phyloP scores from a whole-genome alignment of 2,888 invertebrate genomes.

The Halictus ligatus region DNA sequence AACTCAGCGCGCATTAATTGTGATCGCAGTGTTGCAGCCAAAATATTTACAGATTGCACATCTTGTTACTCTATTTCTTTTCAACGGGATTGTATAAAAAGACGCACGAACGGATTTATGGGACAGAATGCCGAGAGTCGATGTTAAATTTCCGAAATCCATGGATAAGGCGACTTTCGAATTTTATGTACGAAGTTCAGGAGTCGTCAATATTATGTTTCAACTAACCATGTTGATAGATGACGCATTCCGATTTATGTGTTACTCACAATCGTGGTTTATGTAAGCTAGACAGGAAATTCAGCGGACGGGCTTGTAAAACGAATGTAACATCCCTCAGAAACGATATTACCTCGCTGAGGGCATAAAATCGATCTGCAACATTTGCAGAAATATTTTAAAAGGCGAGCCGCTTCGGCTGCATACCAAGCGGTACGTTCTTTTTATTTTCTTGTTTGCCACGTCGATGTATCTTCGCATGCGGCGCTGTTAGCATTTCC shows the following conservation, averaged over 20 bases:
- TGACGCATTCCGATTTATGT: neutral
- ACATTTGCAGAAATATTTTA: constrained; percentile 10
- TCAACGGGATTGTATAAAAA: neutral
- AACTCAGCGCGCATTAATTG: neutral
- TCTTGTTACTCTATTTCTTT: neutral
- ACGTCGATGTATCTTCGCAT: neutral
- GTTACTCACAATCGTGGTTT: neutral
- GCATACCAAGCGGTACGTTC: constrained; percentile 3
- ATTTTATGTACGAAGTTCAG: neutral
- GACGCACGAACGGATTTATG: neutral
- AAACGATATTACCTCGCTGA: neutral
- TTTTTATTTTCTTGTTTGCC: neutral
- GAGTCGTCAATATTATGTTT: neutral
- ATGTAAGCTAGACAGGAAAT: neutral
- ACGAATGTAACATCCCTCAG: neutral
- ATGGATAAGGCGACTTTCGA: neutral
- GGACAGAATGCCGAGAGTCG: neutral
- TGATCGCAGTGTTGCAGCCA: neutral
- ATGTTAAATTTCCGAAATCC: neutral
- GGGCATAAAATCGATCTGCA: neutral
- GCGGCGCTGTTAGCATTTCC: neutral
- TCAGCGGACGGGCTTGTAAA: neutral
- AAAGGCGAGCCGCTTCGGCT: neutral
- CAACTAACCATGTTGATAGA: neutral
- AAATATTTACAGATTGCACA: neutral